phyloP scores from a whole-genome alignment of 1,140 invertebrate species.

The Neoseiulus cucumeris region DNA sequence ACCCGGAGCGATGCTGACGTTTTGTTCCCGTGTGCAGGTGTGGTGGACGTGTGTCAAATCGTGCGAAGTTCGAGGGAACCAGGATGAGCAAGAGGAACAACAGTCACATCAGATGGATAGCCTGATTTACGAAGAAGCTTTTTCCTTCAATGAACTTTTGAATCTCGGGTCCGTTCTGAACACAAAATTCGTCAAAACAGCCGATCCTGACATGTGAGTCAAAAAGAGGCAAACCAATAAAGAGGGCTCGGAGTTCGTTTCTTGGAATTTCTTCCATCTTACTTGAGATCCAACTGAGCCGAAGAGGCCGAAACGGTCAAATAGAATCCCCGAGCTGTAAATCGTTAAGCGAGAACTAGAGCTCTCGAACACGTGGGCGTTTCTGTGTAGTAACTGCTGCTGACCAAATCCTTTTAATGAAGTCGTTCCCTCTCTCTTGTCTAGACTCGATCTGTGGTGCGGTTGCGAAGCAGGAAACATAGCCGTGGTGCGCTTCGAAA shows the following conservation, averaged over 20 bases:
- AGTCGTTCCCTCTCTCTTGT: neutral
- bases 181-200: neutral
- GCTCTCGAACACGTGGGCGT: too few species aligned
- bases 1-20: neutral
- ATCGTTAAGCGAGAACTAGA: too few species aligned
- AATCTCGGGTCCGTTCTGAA: neutral
- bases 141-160: neutral
- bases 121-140: neutral
- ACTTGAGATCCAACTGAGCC: too few species aligned
- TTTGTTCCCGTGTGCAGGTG: neutral
- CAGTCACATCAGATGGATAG: neutral
- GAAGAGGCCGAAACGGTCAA: too few species aligned
- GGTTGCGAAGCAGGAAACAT: neutral
- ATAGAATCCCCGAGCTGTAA: too few species aligned
- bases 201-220: neutral
- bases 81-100: neutral
- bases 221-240: too few species aligned
- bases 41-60: slow-evolving; percentile 5
- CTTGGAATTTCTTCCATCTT: too few species aligned
- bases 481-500: neutral
- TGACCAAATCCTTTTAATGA: too few species aligned
- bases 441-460: neutral
- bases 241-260: too few species aligned
- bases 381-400: too few species aligned
- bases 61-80: neutral